These are phyloP conservation scores for Cryptus armator DNA, from an alignment of 2,888 invertebrate genomes.

Conservation along the genomic window DNA sequence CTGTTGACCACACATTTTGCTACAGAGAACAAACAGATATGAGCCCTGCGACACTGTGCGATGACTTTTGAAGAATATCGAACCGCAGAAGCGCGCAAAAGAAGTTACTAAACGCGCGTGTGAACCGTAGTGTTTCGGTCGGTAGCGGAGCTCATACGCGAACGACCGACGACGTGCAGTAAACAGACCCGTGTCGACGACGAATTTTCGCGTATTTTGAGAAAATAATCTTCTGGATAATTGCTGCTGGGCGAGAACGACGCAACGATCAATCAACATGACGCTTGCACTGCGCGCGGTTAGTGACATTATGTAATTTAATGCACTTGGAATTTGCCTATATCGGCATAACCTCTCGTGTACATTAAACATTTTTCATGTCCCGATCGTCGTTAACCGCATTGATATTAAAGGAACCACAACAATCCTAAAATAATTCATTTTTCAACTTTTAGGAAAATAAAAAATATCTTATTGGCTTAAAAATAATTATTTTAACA, in stretches of 20 bases:
- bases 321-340: background rate
- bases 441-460: too few relatives aligned
- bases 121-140: conserved; percentile 4
- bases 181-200: conserved; percentile 10
- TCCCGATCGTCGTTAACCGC: background rate
- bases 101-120: conserved; percentile 16
- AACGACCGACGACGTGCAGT: background rate
- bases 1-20: conserved; percentile 69
- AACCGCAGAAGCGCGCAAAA: conserved; percentile 1
- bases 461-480: too few relatives aligned
- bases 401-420: too few relatives aligned
- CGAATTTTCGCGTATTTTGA: background rate
- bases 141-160: conserved; percentile 2
- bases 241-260: background rate
- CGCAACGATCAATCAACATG: conserved; percentile 32
- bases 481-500: too few relatives aligned
- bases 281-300: conserved; percentile 52
- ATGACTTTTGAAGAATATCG: conserved; percentile 11
- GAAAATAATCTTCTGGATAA: background rate
- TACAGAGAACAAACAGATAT: conserved; percentile 33
- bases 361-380: background rate
- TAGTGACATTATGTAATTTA: conserved; percentile 28
- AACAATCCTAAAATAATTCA: too few relatives aligned
- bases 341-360: conserved; percentile 25
- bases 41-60: conserved; percentile 5